Base-by-base conservation (phyloP, 2,888 invertebrate genomes). In the Xestia xanthographa region DNA sequence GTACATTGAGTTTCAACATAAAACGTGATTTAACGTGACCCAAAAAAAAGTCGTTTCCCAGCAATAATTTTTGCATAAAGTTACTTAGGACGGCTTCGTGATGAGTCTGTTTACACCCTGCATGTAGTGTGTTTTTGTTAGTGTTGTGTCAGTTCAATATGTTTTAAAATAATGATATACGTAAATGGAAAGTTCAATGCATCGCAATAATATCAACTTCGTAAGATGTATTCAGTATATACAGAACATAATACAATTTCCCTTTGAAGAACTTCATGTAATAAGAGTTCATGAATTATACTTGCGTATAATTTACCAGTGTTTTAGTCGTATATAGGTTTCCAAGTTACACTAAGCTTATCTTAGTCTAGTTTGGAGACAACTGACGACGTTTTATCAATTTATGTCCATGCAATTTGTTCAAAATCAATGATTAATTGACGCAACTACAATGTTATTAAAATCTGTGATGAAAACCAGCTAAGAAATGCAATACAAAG, bases 261-360 rank as follows among this genome's bases (percentile, higher is more conserved):
- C 29, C 66, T 34, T 48, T 12, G 63, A 66, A 75, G 50, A 69
- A 80, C 48, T 50, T 58, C 56, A 65, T 67, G 70, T 58, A 65
- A 53, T 69, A 60, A 45, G 69, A n/a, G 45, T 77, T 79, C 81
- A 80, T 79, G 76, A 72, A 75, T 73, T 82, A 74, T 84, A 81
- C 77, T 60, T 50, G 34, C 8, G 80, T 82, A 75, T 80, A 80
- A 76, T 84, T 84, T 77, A 70, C 48, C 68, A 79, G 66, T 82
- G 68, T 76, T 75, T 71, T 9, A 69, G 72, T 87, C 75, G 82
- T 73, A 41, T 69, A 65, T 63, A 56, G 72, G 84, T 91, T 91
- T 93, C 93, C 91, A 82, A 83, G 83, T 89, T 91, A 89, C 83
- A 83, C 93, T 93, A 93, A 92, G 93, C 84, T 53, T 66, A 89